These are phyloP conservation scores for Troglohyphantes excavatus DNA, from an alignment of 2,888 invertebrate genomes.

Conservation along the genomic window DNA sequence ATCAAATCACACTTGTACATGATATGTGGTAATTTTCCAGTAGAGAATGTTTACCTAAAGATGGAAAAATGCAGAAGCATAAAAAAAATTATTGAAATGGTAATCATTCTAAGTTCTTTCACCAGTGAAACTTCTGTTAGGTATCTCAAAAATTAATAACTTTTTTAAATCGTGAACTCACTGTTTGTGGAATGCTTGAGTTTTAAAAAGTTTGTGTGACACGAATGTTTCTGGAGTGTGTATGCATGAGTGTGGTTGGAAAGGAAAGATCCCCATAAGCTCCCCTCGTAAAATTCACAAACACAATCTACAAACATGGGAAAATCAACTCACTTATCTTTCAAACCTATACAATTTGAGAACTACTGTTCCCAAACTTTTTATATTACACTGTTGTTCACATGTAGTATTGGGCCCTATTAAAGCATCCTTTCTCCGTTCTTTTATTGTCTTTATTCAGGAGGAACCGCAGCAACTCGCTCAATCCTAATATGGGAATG, in stretches of 20 bases:
- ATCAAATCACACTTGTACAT: no score
- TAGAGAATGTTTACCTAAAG: no score
- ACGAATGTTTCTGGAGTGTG: conserved; percentile 4
- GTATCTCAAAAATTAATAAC: background rate
- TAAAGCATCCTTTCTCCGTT: background rate
- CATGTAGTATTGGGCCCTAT: background rate
- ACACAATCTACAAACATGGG: no score
- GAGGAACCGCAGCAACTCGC: conserved; percentile 50
- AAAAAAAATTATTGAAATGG: conserved; percentile 6
- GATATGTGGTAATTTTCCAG: no score
- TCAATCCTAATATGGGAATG: conserved; percentile 26
- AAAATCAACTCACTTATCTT: background rate
- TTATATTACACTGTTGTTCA: conserved; percentile 16
- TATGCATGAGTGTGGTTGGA: conserved; percentile 6
- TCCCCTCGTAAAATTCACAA: background rate
- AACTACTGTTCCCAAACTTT: conserved; percentile 67
- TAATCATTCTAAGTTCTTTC: conserved; percentile 45
- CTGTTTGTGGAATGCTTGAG: conserved; percentile 6
- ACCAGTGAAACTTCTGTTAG: background rate
- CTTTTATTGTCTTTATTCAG: conserved; percentile 6
- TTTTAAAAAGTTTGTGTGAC: background rate
- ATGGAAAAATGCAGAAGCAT: background rate
- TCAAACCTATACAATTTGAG: conserved; percentile 45
- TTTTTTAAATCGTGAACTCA: background rate
- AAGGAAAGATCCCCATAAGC: background rate